Conservation (phyloP, 1,140 invertebrate genomes). For the Caenorhabditis brenneri region DNA sequence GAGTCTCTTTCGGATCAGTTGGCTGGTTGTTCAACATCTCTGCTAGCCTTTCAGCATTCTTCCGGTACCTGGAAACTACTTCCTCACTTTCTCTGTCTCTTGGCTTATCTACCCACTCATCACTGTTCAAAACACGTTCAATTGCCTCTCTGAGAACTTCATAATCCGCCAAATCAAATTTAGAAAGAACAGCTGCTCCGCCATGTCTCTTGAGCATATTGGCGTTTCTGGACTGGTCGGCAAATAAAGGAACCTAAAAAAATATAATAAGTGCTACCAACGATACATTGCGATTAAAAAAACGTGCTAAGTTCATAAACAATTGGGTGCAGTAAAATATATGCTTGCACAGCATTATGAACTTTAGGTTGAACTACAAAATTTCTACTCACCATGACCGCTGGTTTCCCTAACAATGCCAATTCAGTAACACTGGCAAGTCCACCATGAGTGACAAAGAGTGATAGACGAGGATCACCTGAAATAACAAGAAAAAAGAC, state of each 20-base stretch:
- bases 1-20: conserved; percentile 7
- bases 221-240: conserved; percentile 59
- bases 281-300: no score
- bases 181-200: conserved; percentile 41
- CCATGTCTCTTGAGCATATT: conserved; percentile 54
- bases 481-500: no score
- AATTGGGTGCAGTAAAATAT: not conserved
- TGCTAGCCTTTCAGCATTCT: conserved; percentile 19
- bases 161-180: conserved; percentile 25
- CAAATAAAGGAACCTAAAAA: conserved; percentile 59
- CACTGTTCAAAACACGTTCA: conserved; percentile 35
- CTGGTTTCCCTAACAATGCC: conserved; percentile 57
- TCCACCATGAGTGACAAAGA: conserved; percentile 64
- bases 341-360: not conserved
- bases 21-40: conserved; percentile 40
- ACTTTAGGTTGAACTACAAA: not conserved
- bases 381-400: conserved; percentile 51
- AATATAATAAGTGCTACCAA: no score
- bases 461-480: conserved; percentile 57
- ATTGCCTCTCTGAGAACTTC: conserved; percentile 43
- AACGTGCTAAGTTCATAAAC: no score
- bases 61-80: conserved; percentile 13
- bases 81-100: no score
- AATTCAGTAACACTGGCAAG: conserved; percentile 58
- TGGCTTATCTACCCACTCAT: no score